Percentiles rank a stretch among this genome's conserved stretches.
Conservation (phyloP, 2,113 vertebrate genomes). For the Pongo pygmaeus region DNA sequence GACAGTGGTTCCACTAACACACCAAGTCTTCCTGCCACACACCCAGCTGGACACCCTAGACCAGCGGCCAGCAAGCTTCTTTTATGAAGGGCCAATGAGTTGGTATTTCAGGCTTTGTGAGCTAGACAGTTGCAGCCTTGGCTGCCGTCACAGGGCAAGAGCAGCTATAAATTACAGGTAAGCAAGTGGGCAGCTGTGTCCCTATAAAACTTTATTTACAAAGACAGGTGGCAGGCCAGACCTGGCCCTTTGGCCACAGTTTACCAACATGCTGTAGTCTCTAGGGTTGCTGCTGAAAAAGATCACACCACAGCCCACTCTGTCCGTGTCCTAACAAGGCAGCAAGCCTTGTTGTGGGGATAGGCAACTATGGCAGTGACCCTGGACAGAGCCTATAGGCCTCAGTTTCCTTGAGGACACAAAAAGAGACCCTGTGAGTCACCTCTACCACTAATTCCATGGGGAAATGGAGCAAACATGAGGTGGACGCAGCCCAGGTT, state of each 20-base stretch:
- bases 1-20: background rate
- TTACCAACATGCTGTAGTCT: background rate
- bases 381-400: background rate
- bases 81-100: background rate
- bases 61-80: background rate
- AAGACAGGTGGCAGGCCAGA: background rate
- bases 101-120: background rate
- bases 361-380: background rate
- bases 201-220: background rate
- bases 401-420: background rate
- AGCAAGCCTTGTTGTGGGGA: background rate
- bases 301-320: background rate
- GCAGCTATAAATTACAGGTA: background rate
- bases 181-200: background rate
- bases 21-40: background rate
- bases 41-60: background rate
- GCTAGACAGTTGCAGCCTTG: background rate
- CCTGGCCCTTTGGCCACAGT: background rate
- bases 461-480: background rate
- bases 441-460: background rate
- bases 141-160: background rate
- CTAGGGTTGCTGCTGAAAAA: background rate
- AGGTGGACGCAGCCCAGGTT: fast-evolving
- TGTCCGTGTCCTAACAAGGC: fast-evolving
- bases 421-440: background rate